phyloP scores from a whole-genome alignment of 2,113 vertebrate genomes.

The Protomyctophum bolini region DNA sequence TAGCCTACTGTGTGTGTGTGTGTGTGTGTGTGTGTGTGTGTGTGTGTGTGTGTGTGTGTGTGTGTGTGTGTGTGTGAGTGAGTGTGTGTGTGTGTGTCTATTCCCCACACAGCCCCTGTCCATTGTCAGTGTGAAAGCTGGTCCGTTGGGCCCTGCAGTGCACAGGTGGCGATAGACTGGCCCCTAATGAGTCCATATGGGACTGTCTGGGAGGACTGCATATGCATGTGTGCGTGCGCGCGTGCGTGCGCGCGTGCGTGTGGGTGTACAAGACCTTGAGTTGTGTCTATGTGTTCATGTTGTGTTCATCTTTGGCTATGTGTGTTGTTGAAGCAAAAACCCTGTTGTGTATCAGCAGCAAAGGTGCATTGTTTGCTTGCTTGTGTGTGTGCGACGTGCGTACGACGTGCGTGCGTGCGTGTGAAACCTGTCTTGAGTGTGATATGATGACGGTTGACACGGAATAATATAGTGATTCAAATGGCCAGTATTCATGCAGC shows the following conservation, averaged over 20 bases:
- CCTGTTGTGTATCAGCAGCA: constrained; percentile 48
- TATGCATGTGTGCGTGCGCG: constrained; percentile 18
- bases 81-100: constrained; percentile 10
- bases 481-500: neutral
- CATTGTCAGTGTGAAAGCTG: constrained; percentile 69
- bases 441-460: neutral
- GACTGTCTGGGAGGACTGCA: constrained; percentile 67
- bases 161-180: constrained; percentile 76
- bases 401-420: constrained; percentile 15
- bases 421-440: neutral
- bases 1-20: too few relatives aligned
- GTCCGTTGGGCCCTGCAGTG: constrained; percentile 67
- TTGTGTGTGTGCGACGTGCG: neutral
- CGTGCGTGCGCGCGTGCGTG: constrained; percentile 6
- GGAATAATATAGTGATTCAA: constrained; percentile 1
- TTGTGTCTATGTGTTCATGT: constrained; percentile 40
- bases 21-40: neutral
- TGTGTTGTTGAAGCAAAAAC: constrained; percentile 32
- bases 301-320: constrained; percentile 7
- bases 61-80: constrained; percentile 3
- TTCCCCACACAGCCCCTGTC: constrained; percentile 65
- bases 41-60: neutral
- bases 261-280: neutral
- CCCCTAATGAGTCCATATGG: constrained; percentile 79
- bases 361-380: constrained; percentile 13